phyloP scores from a whole-genome alignment of 2,888 invertebrate genomes.

The Mystacides longicornis region DNA sequence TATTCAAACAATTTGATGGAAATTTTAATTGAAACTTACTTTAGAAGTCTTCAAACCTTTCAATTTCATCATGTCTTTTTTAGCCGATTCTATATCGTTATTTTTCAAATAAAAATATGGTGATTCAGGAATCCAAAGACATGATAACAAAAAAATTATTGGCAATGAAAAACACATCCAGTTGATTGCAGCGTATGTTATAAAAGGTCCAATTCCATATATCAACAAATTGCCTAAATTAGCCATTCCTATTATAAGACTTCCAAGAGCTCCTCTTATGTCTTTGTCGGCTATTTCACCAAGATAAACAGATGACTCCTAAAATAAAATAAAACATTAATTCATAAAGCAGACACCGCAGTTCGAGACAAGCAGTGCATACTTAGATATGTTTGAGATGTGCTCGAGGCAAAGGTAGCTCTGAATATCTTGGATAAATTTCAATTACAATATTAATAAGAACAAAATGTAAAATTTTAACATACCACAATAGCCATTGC shows the following conservation, averaged over 20 bases:
- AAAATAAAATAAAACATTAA: constrained; percentile 27
- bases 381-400: too few species aligned
- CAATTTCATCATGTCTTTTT: constrained; percentile 38
- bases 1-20: too few species aligned
- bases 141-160: constrained; percentile 40
- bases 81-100: constrained; percentile 42
- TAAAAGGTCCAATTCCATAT: constrained; percentile 44
- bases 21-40: constrained; percentile 35
- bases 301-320: constrained; percentile 48
- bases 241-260: constrained; percentile 45
- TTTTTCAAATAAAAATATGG: constrained; percentile 54
- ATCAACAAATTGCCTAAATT: constrained; percentile 42
- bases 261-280: constrained; percentile 43
- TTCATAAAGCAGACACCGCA: too few species aligned
- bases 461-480: neutral
- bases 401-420: neutral
- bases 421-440: too few species aligned
- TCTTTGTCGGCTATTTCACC: constrained; percentile 49
- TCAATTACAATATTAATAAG: neutral
- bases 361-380: too few species aligned
- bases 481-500: constrained; percentile 49
- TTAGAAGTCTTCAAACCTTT: constrained; percentile 41
- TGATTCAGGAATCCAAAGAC: constrained; percentile 54
- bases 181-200: constrained; percentile 41
- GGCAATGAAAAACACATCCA: constrained; percentile 43